Evolutionary conservation across 2,888 invertebrate genomes (phyloP).

Genomic region (Tetranychus truncatus): DNA sequence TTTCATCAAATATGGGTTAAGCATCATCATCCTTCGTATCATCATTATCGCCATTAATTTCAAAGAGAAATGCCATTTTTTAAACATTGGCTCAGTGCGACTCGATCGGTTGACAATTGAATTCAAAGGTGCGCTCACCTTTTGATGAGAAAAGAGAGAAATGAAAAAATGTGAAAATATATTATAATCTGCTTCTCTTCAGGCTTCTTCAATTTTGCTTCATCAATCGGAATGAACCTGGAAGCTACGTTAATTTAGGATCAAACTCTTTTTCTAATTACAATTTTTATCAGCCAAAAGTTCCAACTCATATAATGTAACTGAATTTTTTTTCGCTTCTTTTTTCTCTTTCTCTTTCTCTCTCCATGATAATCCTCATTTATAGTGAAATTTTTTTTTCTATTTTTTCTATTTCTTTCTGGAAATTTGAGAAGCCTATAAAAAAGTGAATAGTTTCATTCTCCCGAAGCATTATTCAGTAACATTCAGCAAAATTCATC

Average conservation of each 20-base stretch:
- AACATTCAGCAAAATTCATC: no score
- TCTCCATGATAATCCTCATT: background rate
- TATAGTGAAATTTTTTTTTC: background rate
- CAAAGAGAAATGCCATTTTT: no score
- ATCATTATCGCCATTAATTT: no score
- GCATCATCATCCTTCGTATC: no score
- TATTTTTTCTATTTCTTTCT: background rate
- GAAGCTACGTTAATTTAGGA: background rate
- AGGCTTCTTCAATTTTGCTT: background rate
- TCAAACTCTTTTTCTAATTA: slow-evolving; percentile 10
- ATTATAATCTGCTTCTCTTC: background rate
- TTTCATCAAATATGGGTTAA: no score
- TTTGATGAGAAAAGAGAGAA: background rate
- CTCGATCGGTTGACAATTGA: background rate
- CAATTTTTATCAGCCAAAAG: slow-evolving; percentile 5
- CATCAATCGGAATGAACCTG: slow-evolving; percentile 7
- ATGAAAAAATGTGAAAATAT: background rate
- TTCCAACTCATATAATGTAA: no score
- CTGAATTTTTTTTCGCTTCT: background rate
- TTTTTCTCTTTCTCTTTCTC: background rate
- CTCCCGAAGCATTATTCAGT: background rate
- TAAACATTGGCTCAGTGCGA: background rate
- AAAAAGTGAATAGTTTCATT: background rate
- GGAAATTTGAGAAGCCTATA: slow-evolving; percentile 1
- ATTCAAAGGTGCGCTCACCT: background rate